A percentile compares a stretch with the other conserved stretches of the same genome.
phyloP scores from a whole-genome alignment of 2,113 vertebrate genomes.

The Pterocles burchelli region DNA sequence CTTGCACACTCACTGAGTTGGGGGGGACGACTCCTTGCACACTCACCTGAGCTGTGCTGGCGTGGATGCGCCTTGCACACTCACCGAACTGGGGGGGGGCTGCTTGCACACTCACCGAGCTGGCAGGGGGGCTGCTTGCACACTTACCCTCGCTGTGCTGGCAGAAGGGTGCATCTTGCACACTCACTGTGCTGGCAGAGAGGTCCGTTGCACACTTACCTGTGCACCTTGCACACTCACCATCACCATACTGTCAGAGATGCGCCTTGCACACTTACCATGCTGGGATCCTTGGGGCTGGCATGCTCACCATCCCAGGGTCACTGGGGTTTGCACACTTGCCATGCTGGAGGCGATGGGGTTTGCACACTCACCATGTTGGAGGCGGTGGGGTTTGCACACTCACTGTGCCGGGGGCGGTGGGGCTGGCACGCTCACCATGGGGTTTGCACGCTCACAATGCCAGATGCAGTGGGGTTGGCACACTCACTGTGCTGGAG shows the following conservation, averaged over 20 bases:
- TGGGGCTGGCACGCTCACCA: no score
- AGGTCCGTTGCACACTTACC: not conserved
- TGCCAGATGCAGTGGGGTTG: no score
- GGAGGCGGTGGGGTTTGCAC: no score
- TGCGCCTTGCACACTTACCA: no score
- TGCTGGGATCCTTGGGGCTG: no score
- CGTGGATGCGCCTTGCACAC: not conserved
- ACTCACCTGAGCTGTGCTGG: not conserved
- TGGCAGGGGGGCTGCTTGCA: not conserved
- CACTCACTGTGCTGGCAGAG: not conserved
- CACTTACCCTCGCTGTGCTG: not conserved
- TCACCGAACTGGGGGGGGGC: no score
- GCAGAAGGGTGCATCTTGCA: not conserved
- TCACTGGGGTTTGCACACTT: not conserved
- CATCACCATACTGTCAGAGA: not conserved
- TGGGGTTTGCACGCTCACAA: no score
- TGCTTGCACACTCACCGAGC: not conserved
- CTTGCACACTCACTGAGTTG: not conserved
- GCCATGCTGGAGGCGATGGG: fast-evolving
- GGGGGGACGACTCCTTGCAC: not conserved
- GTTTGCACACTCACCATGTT: not conserved
- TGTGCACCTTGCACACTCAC: not conserved
- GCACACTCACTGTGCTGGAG: no score
- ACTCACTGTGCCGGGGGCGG: no score
- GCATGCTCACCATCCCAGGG: not conserved